Evolutionary conservation across 2,797 vertebrate genomes (phyloP).

Genomic region (Tokudaia tokunoshimensis): DNA sequence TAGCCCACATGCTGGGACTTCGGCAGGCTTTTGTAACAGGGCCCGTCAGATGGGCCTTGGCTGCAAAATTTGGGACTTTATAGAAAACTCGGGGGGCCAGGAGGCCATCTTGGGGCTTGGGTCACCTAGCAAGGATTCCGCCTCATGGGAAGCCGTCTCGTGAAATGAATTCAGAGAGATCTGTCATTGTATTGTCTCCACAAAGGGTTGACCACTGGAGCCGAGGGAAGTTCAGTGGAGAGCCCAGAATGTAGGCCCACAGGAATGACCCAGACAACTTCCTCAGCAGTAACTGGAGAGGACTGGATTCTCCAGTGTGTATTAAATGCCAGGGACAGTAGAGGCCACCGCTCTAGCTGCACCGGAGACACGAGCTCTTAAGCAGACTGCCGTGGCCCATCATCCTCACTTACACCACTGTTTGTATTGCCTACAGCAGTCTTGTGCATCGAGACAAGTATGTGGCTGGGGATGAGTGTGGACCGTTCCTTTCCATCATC

Average conservation of each 20-base stretch:
- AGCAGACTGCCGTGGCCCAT: neutral
- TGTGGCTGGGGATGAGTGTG: neutral
- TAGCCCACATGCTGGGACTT: neutral
- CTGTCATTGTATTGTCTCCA: neutral
- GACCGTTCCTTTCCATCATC: neutral
- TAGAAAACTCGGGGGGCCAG: neutral
- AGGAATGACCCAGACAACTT: rapidly evolving
- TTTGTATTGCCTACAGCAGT: neutral
- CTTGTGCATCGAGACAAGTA: neutral
- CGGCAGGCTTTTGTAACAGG: slow-evolving; percentile 10
- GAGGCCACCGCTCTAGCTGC: neutral
- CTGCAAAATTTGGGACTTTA: neutral
- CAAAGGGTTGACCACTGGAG: rapidly evolving
- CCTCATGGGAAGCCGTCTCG: neutral
- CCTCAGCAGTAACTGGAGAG: neutral
- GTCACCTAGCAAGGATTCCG: neutral
- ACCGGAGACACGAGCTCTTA: rapidly evolving
- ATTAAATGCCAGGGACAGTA: neutral
- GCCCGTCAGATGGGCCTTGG: neutral
- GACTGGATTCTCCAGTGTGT: neutral
- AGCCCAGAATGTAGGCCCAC: rapidly evolving
- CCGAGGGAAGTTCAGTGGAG: neutral
- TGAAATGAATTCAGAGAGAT: neutral
- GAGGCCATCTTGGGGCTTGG: neutral
- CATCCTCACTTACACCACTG: rapidly evolving